Percentiles rank a stretch among this genome's conserved stretches.
Conservation (phyloP, 1,140 invertebrate genomes). For the Atta texana region DNA sequence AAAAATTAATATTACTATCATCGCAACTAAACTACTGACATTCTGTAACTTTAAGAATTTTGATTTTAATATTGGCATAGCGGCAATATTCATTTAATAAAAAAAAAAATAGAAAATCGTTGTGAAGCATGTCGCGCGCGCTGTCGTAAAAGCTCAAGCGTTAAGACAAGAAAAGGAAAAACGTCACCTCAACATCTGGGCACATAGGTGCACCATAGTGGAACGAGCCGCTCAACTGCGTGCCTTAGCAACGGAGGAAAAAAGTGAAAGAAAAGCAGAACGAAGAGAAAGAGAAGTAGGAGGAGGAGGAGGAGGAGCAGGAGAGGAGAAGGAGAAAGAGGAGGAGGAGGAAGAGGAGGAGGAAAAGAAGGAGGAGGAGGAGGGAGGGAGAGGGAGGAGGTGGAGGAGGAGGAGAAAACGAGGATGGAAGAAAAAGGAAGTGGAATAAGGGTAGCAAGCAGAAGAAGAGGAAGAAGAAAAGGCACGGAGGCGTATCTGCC, state of each 20-base stretch:
- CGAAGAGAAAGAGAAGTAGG: background rate
- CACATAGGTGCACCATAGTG: constrained; percentile 62
- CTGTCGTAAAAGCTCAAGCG: constrained; percentile 22
- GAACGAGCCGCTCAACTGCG: constrained; percentile 54
- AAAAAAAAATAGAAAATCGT: background rate
- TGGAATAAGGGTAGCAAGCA: constrained; percentile 71
- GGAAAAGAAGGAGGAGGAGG: background rate
- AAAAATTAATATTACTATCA: constrained; percentile 22
- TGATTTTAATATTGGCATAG: background rate
- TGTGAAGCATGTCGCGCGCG: constrained; percentile 1
- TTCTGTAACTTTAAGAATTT: background rate
- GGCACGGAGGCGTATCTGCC: constrained; percentile 82
- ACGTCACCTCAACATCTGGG: constrained; percentile 56
- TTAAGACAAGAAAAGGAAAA: constrained; percentile 56
- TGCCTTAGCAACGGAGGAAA: constrained; percentile 68
- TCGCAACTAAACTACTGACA: background rate
- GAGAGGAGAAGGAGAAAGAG: background rate
- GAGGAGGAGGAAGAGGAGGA: background rate
- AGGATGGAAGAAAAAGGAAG: constrained; percentile 64
- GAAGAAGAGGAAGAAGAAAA: constrained; percentile 74
- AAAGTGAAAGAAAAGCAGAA: constrained; percentile 63
- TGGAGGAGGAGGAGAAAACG: constrained; percentile 25
- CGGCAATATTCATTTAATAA: constrained; percentile 15
- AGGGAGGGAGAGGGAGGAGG: background rate
- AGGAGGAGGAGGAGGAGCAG: background rate